These are phyloP conservation scores for Lithophane semibrunnea DNA, from an alignment of 2,888 invertebrate genomes.

Conservation along the genomic window DNA sequence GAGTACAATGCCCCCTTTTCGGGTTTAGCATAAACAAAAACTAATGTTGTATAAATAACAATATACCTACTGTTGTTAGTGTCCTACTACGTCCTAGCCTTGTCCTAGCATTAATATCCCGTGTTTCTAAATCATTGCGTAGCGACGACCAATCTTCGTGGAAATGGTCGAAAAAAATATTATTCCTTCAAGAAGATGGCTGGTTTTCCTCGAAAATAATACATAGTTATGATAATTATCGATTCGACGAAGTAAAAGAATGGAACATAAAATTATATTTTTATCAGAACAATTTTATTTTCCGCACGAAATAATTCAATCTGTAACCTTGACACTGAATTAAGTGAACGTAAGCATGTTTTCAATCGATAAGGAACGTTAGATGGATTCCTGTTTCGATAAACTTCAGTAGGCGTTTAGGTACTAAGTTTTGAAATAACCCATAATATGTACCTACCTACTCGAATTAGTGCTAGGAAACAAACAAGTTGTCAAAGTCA, in stretches of 20 bases:
- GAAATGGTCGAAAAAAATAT: background rate
- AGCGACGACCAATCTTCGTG: background rate
- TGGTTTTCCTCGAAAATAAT: slow-evolving; percentile 3
- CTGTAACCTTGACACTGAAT: slow-evolving; percentile 19
- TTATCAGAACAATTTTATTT: background rate
- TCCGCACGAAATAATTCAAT: background rate
- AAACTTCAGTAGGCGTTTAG: slow-evolving; percentile 11
- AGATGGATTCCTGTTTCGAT: slow-evolving; percentile 29
- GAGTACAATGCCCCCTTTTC: too few relatives aligned
- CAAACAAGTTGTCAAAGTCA: slow-evolving; percentile 18
- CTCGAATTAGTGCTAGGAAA: slow-evolving; percentile 1
- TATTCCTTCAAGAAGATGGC: background rate
- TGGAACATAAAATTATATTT: background rate
- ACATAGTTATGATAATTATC: background rate
- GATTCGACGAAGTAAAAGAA: slow-evolving; percentile 3
- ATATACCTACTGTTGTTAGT: background rate
- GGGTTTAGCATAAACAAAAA: too few relatives aligned
- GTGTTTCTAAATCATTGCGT: background rate
- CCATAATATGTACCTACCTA: slow-evolving; percentile 17
- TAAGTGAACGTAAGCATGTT: background rate
- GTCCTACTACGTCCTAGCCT: background rate
- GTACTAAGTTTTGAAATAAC: slow-evolving; percentile 23
- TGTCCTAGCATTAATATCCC: background rate
- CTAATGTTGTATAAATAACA: too few relatives aligned
- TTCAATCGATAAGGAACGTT: slow-evolving; percentile 15